phyloP scores from a whole-genome alignment of 2,888 invertebrate species.

The Calameuta idolon region DNA sequence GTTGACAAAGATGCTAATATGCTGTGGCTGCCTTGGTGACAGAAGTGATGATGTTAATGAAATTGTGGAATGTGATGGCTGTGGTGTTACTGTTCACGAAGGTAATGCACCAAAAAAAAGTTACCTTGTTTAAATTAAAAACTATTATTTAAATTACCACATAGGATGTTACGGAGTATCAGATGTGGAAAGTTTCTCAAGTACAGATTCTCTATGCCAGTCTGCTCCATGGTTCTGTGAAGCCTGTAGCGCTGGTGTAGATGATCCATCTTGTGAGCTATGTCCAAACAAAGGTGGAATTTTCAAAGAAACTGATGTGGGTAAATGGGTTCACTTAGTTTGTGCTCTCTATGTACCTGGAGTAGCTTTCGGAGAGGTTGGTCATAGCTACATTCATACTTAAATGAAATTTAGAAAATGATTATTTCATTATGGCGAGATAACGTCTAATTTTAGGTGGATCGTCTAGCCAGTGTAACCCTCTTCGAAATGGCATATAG shows the following conservation, averaged over 20 bases:
- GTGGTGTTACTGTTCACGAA: conserved; percentile 97
- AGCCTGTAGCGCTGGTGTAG: conserved; percentile 92
- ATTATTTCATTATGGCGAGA: not conserved
- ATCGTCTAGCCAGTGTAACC: conserved; percentile 90
- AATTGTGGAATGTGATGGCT: conserved; percentile 97
- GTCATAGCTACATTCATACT: not conserved
- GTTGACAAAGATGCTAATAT: conserved; percentile 82
- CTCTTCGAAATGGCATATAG: conserved; percentile 98
- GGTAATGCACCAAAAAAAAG: conserved; percentile 67
- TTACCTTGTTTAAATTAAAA: not conserved
- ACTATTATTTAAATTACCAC: conserved; percentile 2
- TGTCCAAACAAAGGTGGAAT: conserved; percentile 94
- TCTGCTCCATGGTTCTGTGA: conserved; percentile 99
- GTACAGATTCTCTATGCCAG: conserved; percentile 93
- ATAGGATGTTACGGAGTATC: conserved; percentile 93
- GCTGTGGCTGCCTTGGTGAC: conserved; percentile 93
- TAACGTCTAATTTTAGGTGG: conserved; percentile 69
- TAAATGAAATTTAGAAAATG: not conserved
- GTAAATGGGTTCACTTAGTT: conserved; percentile 98
- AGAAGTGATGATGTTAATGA: conserved; percentile 94
- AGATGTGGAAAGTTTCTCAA: conserved; percentile 90
- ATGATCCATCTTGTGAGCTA: conserved; percentile 91
- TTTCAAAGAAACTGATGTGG: conserved; percentile 97
- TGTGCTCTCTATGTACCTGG: conserved; percentile 98
- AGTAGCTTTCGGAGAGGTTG: conserved; percentile 94